Evolutionary conservation across 2,888 invertebrate genomes (phyloP).

Genomic region (Drosophila paranaensis): DNA sequence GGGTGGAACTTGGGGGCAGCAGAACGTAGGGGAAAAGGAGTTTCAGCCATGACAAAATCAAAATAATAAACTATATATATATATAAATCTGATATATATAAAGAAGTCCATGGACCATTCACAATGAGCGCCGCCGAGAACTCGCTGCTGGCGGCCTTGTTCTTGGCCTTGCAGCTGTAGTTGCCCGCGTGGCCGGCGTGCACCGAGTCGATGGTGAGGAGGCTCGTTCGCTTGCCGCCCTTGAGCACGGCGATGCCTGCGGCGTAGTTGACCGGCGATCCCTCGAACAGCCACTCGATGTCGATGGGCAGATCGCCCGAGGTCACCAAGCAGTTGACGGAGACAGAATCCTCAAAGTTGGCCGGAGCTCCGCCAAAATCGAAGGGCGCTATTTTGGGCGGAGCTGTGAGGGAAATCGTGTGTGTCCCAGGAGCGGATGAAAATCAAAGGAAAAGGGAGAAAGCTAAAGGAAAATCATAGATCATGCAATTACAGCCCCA

Average conservation of each 20-base stretch:
- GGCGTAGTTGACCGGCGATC: slow-evolving; percentile 76
- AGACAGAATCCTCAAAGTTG: slow-evolving; percentile 90
- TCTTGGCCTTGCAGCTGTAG: slow-evolving; percentile 88
- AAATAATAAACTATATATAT: slow-evolving; percentile 11
- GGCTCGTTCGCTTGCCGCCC: slow-evolving; percentile 86
- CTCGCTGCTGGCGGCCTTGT: slow-evolving; percentile 86
- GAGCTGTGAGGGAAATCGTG: slow-evolving; percentile 86
- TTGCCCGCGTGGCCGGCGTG: slow-evolving; percentile 88
- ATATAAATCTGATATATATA: slow-evolving; percentile 2
- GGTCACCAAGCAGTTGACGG: slow-evolving; percentile 89
- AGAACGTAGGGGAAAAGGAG: background rate
- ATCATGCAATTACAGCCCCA: slow-evolving; percentile 16
- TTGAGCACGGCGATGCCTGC: slow-evolving; percentile 79
- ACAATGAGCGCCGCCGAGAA: slow-evolving; percentile 85
- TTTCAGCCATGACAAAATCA: slow-evolving; percentile 4
- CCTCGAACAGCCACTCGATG: slow-evolving; percentile 87
- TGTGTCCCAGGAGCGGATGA: background rate
- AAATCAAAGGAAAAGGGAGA: slow-evolving; percentile 33
- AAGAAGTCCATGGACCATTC: slow-evolving; percentile 71
- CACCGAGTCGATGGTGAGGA: slow-evolving; percentile 88
- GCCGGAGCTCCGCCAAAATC: slow-evolving; percentile 90
- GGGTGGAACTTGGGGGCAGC: slow-evolving; percentile 88
- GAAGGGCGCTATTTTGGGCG: slow-evolving; percentile 91
- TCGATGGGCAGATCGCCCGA: slow-evolving; percentile 89
- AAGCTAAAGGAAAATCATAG: slow-evolving; percentile 17